Evolutionary conservation across 2,797 vertebrate genomes (phyloP).

Genomic region (Characodon lateralis): DNA sequence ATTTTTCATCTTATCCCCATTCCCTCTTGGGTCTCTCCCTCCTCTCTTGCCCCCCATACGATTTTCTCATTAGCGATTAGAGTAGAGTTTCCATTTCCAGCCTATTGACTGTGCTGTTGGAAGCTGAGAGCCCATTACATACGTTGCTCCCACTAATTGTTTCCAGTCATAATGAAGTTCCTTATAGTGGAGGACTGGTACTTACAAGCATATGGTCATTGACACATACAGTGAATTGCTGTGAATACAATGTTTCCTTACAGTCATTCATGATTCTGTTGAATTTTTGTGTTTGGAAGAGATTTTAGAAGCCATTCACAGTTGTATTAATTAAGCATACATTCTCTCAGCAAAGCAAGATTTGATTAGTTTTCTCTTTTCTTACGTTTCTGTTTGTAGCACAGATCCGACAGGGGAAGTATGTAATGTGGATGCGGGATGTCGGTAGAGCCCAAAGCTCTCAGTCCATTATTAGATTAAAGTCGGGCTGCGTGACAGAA

Average conservation of each 20-base stretch:
- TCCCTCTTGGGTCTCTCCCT: conserved; percentile 59
- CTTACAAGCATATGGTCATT: conserved; percentile 72
- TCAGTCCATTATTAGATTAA: conserved; percentile 51
- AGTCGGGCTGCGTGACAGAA: conserved; percentile 44
- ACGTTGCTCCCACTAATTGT: conserved; percentile 77
- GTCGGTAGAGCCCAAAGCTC: conserved; percentile 16
- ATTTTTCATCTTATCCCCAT: conserved; percentile 56
- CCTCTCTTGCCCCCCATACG: conserved; percentile 61
- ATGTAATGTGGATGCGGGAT: conserved; percentile 38
- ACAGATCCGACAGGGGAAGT: conserved; percentile 11
- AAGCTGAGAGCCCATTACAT: conserved; percentile 79
- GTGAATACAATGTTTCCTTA: conserved; percentile 59
- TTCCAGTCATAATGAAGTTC: conserved; percentile 83
- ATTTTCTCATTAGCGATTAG: conserved; percentile 83
- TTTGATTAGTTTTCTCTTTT: conserved; percentile 33
- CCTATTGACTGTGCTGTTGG: conserved; percentile 80
- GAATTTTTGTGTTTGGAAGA: conserved; percentile 45
- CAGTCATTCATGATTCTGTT: conserved; percentile 36
- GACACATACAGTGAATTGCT: conserved; percentile 46
- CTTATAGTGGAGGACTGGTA: conserved; percentile 70
- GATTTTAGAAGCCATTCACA: conserved; percentile 37
- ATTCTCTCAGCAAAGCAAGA: conserved; percentile 18
- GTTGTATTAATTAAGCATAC: conserved; percentile 26
- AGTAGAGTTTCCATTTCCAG: conserved; percentile 82
- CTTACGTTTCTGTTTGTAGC: conserved; percentile 23